These are phyloP conservation scores for Lycopodina hypogea DNA, from an alignment of 37 sponge, comb jelly and placozoan species.

Conservation along the genomic window DNA sequence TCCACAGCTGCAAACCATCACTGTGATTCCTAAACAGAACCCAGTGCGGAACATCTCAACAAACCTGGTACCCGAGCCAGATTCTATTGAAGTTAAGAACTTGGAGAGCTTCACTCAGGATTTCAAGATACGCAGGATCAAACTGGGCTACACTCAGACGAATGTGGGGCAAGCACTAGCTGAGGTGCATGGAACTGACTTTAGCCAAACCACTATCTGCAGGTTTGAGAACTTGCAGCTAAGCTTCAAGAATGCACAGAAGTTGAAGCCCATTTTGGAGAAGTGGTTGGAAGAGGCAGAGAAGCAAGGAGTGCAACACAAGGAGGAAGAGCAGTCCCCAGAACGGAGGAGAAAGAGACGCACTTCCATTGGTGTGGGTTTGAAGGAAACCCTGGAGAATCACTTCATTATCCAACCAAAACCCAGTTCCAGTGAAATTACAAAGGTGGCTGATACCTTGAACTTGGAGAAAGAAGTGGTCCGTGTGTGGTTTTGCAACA, in stretches of 20 bases:
- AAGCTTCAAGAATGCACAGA: conserved; percentile 93
- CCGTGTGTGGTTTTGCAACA: conserved; percentile 97
- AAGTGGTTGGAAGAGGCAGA: conserved; percentile 98
- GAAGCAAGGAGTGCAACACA: conserved; percentile 57
- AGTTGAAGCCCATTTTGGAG: conserved; percentile 91
- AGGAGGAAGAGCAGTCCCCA: conserved; percentile 72
- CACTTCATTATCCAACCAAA: conserved; percentile 84
- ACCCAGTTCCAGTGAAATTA: conserved; percentile 86
- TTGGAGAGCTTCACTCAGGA: conserved; percentile 84
- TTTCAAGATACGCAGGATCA: conserved; percentile 84
- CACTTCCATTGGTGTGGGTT: conserved; percentile 78
- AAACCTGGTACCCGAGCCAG: conserved; percentile 60
- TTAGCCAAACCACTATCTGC: conserved; percentile 98
- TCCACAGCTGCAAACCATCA: conserved; percentile 31
- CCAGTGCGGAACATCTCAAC: conserved; percentile 41
- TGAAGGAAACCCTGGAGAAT: conserved; percentile 83
- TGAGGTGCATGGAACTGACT: conserved; percentile 91
- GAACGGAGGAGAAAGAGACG: conserved; percentile 87
- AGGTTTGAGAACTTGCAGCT: conserved; percentile 95
- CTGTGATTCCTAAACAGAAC: conserved; percentile 25
- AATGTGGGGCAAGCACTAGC: conserved; percentile 93
- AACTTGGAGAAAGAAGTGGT: conserved; percentile 94
- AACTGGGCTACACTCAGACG: conserved; percentile 97
- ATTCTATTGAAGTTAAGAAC: conserved; percentile 82
- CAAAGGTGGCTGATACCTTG: conserved; percentile 76